These are phyloP conservation scores for Phymorhynchus buccinoides DNA, from an alignment of 1,140 invertebrate genomes.

Conservation along the genomic window DNA sequence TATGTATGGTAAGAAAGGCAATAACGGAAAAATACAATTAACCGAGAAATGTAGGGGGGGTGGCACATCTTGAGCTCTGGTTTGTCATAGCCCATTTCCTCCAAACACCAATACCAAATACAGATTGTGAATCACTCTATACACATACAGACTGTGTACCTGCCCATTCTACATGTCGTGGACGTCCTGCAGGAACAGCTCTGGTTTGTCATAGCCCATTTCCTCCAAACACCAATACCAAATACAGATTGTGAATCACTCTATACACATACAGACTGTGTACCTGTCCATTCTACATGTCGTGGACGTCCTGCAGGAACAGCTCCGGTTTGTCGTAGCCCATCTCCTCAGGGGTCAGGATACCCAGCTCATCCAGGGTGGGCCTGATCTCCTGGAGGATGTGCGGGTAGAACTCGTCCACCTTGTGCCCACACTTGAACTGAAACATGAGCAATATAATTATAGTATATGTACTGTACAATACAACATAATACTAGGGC, in stretches of 20 bases:
- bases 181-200: conserved; percentile 77
- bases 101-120: no score
- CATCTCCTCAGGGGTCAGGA: conserved; percentile 94
- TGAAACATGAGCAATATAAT: conserved; percentile 41
- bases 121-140: no score
- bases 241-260: no score
- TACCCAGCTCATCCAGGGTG: conserved; percentile 92
- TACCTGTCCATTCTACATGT: no score
- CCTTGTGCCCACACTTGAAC: conserved; percentile 88
- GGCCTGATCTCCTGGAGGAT: conserved; percentile 94
- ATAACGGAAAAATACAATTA: no score
- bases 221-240: no score
- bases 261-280: no score
- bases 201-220: conserved; percentile 97
- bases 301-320: conserved; percentile 52
- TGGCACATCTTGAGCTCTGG: no score
- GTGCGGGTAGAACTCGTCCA: conserved; percentile 90
- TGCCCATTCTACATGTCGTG: conserved; percentile 59
- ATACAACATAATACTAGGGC: background rate
- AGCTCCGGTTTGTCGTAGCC: conserved; percentile 98
- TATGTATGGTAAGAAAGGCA: no score
- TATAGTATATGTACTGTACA: no score
- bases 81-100: conserved; percentile 97
- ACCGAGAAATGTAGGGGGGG: no score
- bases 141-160: no score